Evolutionary conservation across 2,888 invertebrate species (phyloP).

Genomic region (Polia nebulosa): DNA sequence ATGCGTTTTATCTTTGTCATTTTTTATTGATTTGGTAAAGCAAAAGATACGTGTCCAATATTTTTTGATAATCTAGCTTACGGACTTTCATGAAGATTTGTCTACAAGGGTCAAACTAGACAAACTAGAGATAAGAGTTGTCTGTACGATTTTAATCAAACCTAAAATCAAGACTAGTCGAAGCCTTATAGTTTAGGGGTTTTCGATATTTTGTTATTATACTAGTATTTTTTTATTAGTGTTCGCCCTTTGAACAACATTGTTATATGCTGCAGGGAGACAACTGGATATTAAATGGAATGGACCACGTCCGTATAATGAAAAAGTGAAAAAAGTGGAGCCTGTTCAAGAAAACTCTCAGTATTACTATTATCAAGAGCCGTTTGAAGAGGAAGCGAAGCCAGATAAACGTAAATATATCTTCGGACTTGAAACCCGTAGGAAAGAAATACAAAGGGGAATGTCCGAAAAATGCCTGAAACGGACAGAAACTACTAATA

Average conservation of each 20-base stretch:
- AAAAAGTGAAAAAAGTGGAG: not conserved
- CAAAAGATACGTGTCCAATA: no score
- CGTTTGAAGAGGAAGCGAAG: not conserved
- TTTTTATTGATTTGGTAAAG: no score
- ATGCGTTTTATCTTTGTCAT: no score
- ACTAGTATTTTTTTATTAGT: not conserved
- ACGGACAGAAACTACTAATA: no score
- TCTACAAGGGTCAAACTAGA: not conserved
- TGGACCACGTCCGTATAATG: slow-evolving; percentile 8
- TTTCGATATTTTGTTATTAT: slow-evolving; percentile 12
- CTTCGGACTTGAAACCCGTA: not conserved
- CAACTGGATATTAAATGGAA: slow-evolving; percentile 23
- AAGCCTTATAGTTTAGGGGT: not conserved
- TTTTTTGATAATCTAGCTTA: no score
- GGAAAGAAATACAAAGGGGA: no score
- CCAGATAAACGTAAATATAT: slow-evolving; percentile 16
- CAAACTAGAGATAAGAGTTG: not conserved
- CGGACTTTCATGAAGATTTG: no score
- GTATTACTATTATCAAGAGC: not conserved
- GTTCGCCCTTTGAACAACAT: not conserved
- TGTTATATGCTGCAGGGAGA: slow-evolving; percentile 20
- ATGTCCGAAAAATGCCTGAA: no score
- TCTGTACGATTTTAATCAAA: not conserved
- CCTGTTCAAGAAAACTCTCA: not conserved
- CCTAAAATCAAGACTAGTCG: not conserved